Conservation (phyloP, 1,140 invertebrate genomes). For the Drosophila eugracilis region DNA sequence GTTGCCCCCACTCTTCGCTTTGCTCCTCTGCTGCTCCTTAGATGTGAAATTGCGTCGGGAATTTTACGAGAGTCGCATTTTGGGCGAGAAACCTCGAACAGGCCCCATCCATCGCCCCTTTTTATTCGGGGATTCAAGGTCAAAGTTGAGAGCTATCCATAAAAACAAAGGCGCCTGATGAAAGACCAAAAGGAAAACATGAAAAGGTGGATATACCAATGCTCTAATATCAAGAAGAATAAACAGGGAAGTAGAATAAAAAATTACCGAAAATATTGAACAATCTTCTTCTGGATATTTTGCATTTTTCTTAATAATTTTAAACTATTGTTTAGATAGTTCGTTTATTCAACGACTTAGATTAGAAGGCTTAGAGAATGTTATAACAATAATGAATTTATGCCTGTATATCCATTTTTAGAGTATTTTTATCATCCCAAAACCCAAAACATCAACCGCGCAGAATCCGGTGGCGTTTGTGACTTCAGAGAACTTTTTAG, state of each 20-base stretch:
- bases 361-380: no score
- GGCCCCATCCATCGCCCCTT: slow-evolving; percentile 5
- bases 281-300: no score
- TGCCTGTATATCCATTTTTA: no score
- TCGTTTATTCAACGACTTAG: no score
- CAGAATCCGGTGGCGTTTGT: slow-evolving; percentile 52
- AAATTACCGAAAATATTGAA: no score
- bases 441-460: slow-evolving; percentile 21
- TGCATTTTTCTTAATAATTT: no score
- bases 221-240: no score
- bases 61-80: slow-evolving; percentile 65
- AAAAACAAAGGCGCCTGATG: slow-evolving; percentile 53
- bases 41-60: slow-evolving; percentile 72
- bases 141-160: slow-evolving; percentile 62
- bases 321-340: no score
- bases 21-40: neutral
- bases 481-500: slow-evolving; percentile 4
- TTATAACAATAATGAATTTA: no score
- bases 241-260: no score
- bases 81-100: slow-evolving; percentile 19
- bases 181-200: neutral
- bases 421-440: slow-evolving; percentile 2
- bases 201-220: neutral
- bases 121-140: slow-evolving; percentile 67
- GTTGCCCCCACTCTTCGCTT: no score